These are phyloP conservation scores for Cotesia vestalis DNA, from an alignment of 1,140 invertebrate species.

Conservation along the genomic window DNA sequence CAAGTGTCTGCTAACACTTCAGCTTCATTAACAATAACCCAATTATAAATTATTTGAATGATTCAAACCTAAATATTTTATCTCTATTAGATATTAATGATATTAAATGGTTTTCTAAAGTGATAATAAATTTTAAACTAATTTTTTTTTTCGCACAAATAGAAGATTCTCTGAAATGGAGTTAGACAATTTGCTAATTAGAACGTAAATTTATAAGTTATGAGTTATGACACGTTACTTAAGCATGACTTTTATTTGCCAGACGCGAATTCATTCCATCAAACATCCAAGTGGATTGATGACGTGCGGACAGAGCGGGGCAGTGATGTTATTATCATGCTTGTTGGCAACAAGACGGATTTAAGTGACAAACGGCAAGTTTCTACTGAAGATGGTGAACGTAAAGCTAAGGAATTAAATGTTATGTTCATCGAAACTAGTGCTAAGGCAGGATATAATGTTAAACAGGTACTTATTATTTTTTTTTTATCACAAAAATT, in stretches of 20 bases:
- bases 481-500: not conserved
- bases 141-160: too few species aligned
- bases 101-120: too few species aligned
- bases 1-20: too few species aligned
- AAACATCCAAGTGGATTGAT: slow-evolving; percentile 99
- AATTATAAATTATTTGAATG: too few species aligned
- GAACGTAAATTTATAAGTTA: too few species aligned
- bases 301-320: slow-evolving; percentile 99
- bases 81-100: too few species aligned
- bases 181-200: too few species aligned
- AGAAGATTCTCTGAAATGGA: too few species aligned
- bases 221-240: not conserved
- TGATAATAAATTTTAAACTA: too few species aligned
- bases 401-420: slow-evolving; percentile 98
- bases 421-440: slow-evolving; percentile 99
- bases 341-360: slow-evolving; percentile 99
- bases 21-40: too few species aligned
- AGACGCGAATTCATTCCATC: slow-evolving; percentile 99
- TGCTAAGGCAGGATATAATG: slow-evolving; percentile 99
- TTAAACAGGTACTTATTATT: slow-evolving; percentile 86
- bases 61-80: too few species aligned
- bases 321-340: slow-evolving; percentile 99
- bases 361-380: slow-evolving; percentile 98
- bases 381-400: slow-evolving; percentile 96
- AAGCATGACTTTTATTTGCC: slow-evolving; percentile 28